Base-by-base conservation (phyloP, 2,888 invertebrate species). In the Chloroclysta siterata region DNA sequence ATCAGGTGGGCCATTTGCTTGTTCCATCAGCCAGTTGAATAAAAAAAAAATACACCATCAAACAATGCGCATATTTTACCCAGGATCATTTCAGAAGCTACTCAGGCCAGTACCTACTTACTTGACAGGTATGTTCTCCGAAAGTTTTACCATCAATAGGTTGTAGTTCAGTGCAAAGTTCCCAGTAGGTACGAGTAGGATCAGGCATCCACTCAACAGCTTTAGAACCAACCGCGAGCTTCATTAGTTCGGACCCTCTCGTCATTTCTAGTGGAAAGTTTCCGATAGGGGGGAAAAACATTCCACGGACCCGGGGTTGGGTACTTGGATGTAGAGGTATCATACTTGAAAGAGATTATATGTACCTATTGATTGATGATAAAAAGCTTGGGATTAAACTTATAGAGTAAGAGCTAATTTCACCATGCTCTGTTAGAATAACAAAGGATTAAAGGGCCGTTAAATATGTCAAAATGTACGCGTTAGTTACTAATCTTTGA, bases 191-290 rank as follows among this genome's bases (percentile, higher is more conserved):
- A 22, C 15, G 3, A 10, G 46, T 46, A 46, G 46, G 17, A 44
- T 11, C 36, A 44, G 44, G 44, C 14, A 44, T 15, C 17, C 46
- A 17, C 46, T 46, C 17, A 15, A 11, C 15, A 46, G 46, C 17
- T 11, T 17, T 46, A 17, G 46, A 17, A 17, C 17, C 17, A 8
- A 17, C 17, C 46, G 46, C 46, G 10, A 46, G 17, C 11, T 46
- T 46, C 46, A 46, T 46, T 46, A 46, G 44, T 44, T 33, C 8
- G 44, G 11, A 46, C 46, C 46, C 46, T 46, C 17, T 39, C 17
- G 2, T 14, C 42, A 17, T 17, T 10, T 46, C 17, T 4, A 46
- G 46, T 46, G 17, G 46, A 46, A 44, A 46, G 11, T 46, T 17
- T 46, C 2, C 46, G 17, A 17, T 42, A 42, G 10, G n/a, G 15